Conservation (phyloP, 1,140 invertebrate genomes). For the Euwallacea similis region DNA sequence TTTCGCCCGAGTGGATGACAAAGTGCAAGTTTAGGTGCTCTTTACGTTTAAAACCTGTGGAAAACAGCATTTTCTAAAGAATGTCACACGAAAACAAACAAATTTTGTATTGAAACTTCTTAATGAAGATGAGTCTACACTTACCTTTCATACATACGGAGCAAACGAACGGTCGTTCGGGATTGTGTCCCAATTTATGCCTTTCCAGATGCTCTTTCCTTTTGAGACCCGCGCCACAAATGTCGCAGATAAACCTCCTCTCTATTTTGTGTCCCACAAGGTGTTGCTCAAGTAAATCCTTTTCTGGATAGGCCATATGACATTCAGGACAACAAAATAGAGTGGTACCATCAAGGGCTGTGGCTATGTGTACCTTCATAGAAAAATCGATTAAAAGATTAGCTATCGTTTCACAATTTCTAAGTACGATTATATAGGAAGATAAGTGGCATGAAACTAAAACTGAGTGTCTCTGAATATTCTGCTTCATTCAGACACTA, state of each 20-base stretch:
- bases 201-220: slow-evolving; percentile 78
- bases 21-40: slow-evolving; percentile 79
- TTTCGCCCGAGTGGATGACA: slow-evolving; percentile 79
- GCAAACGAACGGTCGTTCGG: slow-evolving; percentile 76
- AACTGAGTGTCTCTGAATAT: too few species aligned
- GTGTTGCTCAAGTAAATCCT: slow-evolving; percentile 74
- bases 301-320: slow-evolving; percentile 76
- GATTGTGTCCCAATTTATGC: slow-evolving; percentile 77
- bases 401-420: too few species aligned
- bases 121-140: slow-evolving; percentile 2
- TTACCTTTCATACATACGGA: slow-evolving; percentile 70
- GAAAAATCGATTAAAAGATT: too few species aligned
- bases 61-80: neutral
- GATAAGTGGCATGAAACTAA: too few species aligned
- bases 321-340: slow-evolving; percentile 79
- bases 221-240: slow-evolving; percentile 70
- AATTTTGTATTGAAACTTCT: neutral
- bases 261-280: slow-evolving; percentile 76
- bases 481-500: too few species aligned
- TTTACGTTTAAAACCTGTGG: slow-evolving; percentile 68
- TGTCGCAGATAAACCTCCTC: slow-evolving; percentile 64
- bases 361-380: slow-evolving; percentile 68
- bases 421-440: too few species aligned
- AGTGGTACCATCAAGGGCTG: slow-evolving; percentile 69
- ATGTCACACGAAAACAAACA: neutral